phyloP scores from a whole-genome alignment of 2,797 vertebrate species.

The Trachops cirrhosus region DNA sequence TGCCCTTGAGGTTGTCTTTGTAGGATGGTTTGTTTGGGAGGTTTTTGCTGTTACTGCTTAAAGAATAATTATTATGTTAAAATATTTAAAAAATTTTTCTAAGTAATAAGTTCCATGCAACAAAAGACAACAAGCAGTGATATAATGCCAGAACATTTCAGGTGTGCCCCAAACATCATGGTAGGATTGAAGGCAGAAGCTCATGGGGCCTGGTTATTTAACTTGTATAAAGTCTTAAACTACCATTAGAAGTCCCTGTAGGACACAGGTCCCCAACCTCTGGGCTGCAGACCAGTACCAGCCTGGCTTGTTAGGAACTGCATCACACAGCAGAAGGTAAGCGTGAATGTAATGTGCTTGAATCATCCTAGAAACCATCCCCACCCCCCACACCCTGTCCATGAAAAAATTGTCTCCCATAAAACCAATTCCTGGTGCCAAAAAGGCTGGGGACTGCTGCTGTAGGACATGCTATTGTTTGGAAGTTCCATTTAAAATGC shows the following conservation, averaged over 20 bases:
- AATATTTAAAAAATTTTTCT: not conserved
- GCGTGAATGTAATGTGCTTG: not conserved
- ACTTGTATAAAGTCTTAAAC: not conserved
- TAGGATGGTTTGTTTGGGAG: not conserved
- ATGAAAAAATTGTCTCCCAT: not conserved
- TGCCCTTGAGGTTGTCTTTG: not conserved
- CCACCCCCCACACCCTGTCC: no score
- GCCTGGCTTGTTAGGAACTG: not conserved
- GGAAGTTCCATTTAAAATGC: slow-evolving; percentile 9
- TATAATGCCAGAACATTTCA: not conserved
- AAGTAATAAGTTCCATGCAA: slow-evolving; percentile 34
- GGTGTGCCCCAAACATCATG: not conserved
- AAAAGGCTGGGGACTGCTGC: not conserved
- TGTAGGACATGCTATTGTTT: not conserved
- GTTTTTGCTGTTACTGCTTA: not conserved
- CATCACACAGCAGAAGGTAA: not conserved
- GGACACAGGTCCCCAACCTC: not conserved
- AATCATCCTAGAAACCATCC: not conserved
- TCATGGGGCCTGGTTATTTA: not conserved
- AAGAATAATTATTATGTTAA: slow-evolving; percentile 23
- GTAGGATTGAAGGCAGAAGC: not conserved
- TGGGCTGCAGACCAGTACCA: not conserved
- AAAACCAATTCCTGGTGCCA: not conserved
- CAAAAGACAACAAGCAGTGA: not conserved
- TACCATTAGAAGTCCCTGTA: not conserved